Conservation (phyloP, 2,888 invertebrate species). For the Ametastegia equiseti region DNA sequence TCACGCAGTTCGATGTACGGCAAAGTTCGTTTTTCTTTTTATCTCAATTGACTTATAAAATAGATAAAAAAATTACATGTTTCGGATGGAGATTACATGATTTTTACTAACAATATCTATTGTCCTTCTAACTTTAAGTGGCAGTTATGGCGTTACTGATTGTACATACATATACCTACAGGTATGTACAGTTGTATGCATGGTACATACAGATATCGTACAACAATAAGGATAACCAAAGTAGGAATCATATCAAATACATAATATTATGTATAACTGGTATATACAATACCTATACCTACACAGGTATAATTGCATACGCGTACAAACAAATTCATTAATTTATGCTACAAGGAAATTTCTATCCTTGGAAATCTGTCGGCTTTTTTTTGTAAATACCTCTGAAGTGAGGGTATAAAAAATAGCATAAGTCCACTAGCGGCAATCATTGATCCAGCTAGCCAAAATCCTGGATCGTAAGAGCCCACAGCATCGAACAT, state of each 20-base stretch:
- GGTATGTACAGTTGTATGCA: background rate
- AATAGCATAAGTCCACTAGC: slow-evolving; percentile 93
- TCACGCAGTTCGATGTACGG: background rate
- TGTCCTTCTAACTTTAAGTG: slow-evolving; percentile 1
- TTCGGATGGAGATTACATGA: background rate
- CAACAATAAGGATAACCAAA: background rate
- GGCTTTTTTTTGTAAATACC: slow-evolving; percentile 67
- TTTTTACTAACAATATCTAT: background rate
- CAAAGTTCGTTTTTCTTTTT: background rate
- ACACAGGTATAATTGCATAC: background rate
- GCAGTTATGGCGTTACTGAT: background rate
- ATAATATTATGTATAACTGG: background rate
- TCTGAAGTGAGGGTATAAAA: slow-evolving; percentile 86
- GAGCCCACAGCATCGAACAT: slow-evolving; percentile 87
- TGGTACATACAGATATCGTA: background rate
- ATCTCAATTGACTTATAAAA: slow-evolving; percentile 2
- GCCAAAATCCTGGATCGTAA: slow-evolving; percentile 92
- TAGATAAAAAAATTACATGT: slow-evolving; percentile 23
- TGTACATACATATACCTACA: background rate
- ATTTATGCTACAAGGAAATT: slow-evolving; percentile 53
- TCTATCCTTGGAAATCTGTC: slow-evolving; percentile 53
- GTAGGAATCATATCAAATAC: background rate
- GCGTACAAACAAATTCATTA: slow-evolving; percentile 22
- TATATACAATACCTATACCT: background rate
- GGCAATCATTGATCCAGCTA: slow-evolving; percentile 92